Evolutionary conservation across 2,888 invertebrate genomes (phyloP).

Genomic region (Syrista parreyssii): DNA sequence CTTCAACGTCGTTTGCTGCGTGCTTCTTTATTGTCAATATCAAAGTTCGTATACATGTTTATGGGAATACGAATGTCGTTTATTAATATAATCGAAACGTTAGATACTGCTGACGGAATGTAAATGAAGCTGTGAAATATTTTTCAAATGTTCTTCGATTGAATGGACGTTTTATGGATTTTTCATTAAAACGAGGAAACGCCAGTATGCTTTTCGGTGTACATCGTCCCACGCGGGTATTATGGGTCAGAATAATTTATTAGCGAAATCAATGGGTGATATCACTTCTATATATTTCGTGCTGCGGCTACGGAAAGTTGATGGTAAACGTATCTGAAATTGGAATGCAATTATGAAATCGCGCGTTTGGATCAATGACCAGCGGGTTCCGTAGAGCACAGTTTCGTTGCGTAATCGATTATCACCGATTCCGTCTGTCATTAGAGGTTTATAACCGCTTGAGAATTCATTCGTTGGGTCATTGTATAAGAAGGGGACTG

Average conservation of each 20-base stretch:
- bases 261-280: constrained; percentile 29
- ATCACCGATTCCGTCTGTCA: constrained; percentile 37
- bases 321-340: constrained; percentile 26
- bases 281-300: constrained; percentile 23
- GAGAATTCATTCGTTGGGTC: constrained; percentile 28
- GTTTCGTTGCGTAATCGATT: constrained; percentile 41
- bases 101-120: background rate
- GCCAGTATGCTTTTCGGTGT: background rate
- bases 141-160: background rate
- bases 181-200: background rate
- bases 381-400: constrained; percentile 25
- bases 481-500: constrained; percentile 27
- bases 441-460: constrained; percentile 25
- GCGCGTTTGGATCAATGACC: constrained; percentile 47
- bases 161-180: background rate
- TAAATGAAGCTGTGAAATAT: background rate
- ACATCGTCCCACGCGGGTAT: constrained; percentile 7
- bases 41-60: background rate
- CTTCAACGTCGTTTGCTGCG: background rate
- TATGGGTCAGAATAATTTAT: constrained; percentile 25
- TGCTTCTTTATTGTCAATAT: background rate
- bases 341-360: constrained; percentile 48
- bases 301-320: constrained; percentile 11
- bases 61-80: background rate
- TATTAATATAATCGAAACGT: background rate